These are phyloP conservation scores for Heteractis magnifica DNA, from an alignment of 92 coral and sea anemone genomes.

Conservation along the genomic window DNA sequence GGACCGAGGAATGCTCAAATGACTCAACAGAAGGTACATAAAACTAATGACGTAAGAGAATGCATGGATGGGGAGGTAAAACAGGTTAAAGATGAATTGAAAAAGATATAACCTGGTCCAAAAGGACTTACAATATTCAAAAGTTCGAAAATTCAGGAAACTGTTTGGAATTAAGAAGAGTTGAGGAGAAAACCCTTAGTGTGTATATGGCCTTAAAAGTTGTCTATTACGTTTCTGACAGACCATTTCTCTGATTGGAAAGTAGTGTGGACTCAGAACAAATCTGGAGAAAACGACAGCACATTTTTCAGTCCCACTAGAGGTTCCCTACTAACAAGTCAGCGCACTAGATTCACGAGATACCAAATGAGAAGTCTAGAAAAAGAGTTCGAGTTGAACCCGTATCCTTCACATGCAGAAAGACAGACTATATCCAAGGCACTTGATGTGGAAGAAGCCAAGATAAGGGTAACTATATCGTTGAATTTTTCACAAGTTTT, in stretches of 20 bases:
- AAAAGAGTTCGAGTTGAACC: conserved; percentile 49
- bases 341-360: conserved; percentile 46
- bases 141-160: no score
- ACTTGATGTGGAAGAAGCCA: conserved; percentile 54
- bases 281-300: not conserved
- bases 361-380: conserved; percentile 38
- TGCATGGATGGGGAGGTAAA: no score
- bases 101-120: no score
- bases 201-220: not conserved
- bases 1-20: not conserved
- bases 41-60: not conserved
- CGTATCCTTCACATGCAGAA: conserved; percentile 55
- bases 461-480: conserved; percentile 39
- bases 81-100: no score
- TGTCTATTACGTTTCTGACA: not conserved
- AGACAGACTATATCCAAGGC: conserved; percentile 34
- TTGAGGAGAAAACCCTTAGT: no score
- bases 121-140: no score
- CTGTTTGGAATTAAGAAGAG: no score
- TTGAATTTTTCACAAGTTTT: not conserved
- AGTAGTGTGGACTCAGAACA: not conserved
- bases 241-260: not conserved
- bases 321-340: not conserved
- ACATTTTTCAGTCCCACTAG: not conserved
- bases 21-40: not conserved